Evolutionary conservation across 2,888 invertebrate species (phyloP), one percentile per base, ranked within the genome.

Genomic region (Aleiodes testaceus): DNA sequence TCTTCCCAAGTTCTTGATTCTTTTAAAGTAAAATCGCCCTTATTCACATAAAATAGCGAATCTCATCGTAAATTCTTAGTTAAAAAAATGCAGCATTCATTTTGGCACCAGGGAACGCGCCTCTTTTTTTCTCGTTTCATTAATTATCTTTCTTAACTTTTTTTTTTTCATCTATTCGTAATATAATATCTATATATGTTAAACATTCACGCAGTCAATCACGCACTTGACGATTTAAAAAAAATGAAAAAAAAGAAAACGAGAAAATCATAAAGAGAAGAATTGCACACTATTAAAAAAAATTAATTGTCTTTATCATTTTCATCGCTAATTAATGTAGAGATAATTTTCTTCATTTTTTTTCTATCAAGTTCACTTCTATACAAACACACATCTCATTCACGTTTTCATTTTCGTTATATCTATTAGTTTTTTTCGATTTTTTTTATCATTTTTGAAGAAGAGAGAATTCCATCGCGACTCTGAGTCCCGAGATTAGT

Each of bases 191-290:
- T 73, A 75, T 74, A 74, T 75, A 80, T 85, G 85, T 84, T 22
- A 85, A 87, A 85, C 82, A 84, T 82, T 87, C 85, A 85, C 81
- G 82, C 30, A 86, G 86, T 87, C 86, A 85, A 86, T 86, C 85
- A 87, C 85, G 86, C 81, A 84, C 85, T 86, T 85, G 83, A 79
- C 81, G 76, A 81, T 82, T 2, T 11, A 63, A 75, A 73, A 77
- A 16, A 36, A 66, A 16, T 44, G 30, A 22, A 14, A 49, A 20
- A 42, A 50, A n/a, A 47, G 14, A 52, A n/a, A n/a, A n/a, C n/a
- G 22, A 49, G 11, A 20, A 16, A 18, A 12, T 36, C 9, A n/a
- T 50, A 26, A 22, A 52, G 14, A 49, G 11, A 20, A 36, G 12
- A 12, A 52, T 76, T 76, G 64, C 74, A 74, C 74, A 72, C 74